These are phyloP conservation scores for Drosophila kokeensis DNA, from an alignment of 2,888 invertebrate species.

Conservation along the genomic window DNA sequence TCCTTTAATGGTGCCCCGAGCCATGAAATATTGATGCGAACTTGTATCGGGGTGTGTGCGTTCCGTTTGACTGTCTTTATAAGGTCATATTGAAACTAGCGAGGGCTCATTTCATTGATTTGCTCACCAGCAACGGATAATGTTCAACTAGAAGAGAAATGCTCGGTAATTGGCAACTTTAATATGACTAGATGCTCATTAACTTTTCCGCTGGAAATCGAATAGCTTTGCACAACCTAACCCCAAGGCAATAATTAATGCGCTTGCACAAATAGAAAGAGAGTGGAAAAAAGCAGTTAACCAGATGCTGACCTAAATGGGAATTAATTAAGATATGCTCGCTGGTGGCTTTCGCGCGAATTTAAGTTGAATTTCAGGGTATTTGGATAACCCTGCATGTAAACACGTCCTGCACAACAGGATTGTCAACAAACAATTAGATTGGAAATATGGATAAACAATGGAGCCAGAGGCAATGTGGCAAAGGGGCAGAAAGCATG, in stretches of 20 bases:
- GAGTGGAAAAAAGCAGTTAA: constrained; percentile 2
- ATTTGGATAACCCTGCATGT: constrained; percentile 3
- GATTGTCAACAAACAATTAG: constrained; percentile 17
- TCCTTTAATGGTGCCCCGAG: constrained; percentile 56
- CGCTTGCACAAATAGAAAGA: not conserved
- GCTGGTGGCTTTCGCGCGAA: not conserved
- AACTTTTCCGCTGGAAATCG: not conserved
- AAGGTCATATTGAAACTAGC: constrained; percentile 21
- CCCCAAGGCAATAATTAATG: constrained; percentile 48
- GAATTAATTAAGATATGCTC: constrained; percentile 48
- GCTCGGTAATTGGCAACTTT: constrained; percentile 7
- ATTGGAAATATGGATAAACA: constrained; percentile 25
- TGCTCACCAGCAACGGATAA: not conserved
- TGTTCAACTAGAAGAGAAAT: constrained; percentile 3
- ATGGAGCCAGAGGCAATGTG: constrained; percentile 24
- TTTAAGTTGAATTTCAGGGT: not conserved
- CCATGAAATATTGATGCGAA: constrained; percentile 73
- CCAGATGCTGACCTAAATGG: constrained; percentile 34
- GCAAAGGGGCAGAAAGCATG: not conserved
- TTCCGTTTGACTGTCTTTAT: not conserved
- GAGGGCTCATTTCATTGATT: constrained; percentile 28
- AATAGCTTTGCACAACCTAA: constrained; percentile 12
- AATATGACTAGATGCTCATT: not conserved
- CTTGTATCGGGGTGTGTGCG: constrained; percentile 7
- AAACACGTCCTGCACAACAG: constrained; percentile 21